Evolutionary conservation across 2,888 invertebrate genomes (phyloP).

Genomic region (Morpho helenor): DNA sequence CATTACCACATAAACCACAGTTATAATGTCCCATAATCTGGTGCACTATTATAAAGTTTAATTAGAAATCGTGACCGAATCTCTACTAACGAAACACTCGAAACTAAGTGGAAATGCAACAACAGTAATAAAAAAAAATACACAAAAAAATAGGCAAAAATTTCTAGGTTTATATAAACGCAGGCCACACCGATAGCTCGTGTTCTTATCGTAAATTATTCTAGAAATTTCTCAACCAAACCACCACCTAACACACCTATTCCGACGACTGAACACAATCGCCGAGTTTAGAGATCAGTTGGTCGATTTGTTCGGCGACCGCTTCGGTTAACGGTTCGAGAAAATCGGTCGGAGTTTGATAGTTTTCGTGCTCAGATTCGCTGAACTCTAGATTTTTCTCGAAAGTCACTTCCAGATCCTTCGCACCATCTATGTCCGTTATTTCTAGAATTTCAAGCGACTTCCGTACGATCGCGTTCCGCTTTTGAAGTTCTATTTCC

Average conservation of each 20-base stretch:
- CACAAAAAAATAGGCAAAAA: no score
- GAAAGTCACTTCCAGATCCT: constrained; percentile 53
- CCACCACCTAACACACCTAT: constrained; percentile 37
- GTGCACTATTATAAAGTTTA: no score
- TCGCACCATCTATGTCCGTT: constrained; percentile 40
- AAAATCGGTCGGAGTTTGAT: constrained; percentile 58
- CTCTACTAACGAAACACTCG: no score
- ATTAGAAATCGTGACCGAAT: no score
- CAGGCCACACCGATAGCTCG: no score
- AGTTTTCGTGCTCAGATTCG: constrained; percentile 57
- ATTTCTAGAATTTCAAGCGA: constrained; percentile 59
- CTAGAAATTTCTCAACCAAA: not conserved
- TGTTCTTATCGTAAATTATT: no score
- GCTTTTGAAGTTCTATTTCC: constrained; percentile 26
- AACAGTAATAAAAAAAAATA: no score
- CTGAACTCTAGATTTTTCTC: constrained; percentile 49
- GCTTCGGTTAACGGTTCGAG: constrained; percentile 59
- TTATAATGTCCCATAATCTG: no score
- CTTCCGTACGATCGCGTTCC: constrained; percentile 43
- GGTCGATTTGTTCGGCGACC: constrained; percentile 63
- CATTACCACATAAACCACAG: no score
- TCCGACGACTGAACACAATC: constrained; percentile 45
- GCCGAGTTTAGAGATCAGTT: constrained; percentile 59
- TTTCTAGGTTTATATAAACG: no score
- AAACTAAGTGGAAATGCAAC: no score